These are phyloP conservation scores for Strix aluco DNA, from an alignment of 2,113 vertebrate species.

Conservation along the genomic window DNA sequence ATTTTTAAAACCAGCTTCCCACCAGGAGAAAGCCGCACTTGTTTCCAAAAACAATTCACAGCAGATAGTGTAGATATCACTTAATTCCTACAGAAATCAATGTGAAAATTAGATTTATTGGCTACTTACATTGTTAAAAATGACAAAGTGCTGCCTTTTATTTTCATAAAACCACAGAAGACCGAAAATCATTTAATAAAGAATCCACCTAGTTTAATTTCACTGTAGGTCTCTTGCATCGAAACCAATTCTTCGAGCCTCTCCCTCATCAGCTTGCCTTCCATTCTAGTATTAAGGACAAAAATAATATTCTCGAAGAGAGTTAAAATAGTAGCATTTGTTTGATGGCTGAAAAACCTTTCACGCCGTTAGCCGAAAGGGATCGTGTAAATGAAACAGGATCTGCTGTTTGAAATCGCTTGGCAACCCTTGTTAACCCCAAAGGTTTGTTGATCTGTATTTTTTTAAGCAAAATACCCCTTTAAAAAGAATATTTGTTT, in stretches of 20 bases:
- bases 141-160: constrained; percentile 78
- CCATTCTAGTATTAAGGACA: background rate
- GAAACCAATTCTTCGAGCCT: constrained; percentile 1
- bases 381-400: background rate
- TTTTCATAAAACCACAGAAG: constrained; percentile 78
- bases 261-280: background rate
- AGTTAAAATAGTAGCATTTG: background rate
- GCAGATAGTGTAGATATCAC: constrained; percentile 71
- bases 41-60: constrained; percentile 63
- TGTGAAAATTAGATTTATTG: constrained; percentile 81
- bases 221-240: constrained; percentile 37
- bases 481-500: background rate
- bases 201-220: constrained; percentile 69
- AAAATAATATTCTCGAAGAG: background rate
- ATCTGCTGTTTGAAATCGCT: background rate
- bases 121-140: constrained; percentile 78
- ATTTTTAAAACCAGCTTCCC: background rate
- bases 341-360: background rate
- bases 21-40: constrained; percentile 3
- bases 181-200: constrained; percentile 74
- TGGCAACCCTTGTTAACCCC: too few species aligned
- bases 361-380: background rate
- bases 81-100: constrained; percentile 76
- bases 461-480: background rate
- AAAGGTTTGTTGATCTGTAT: background rate